Percentiles rank a stretch among this genome's conserved stretches.
phyloP scores from a whole-genome alignment of 2,113 vertebrate genomes.

The Pteropus alecto region DNA sequence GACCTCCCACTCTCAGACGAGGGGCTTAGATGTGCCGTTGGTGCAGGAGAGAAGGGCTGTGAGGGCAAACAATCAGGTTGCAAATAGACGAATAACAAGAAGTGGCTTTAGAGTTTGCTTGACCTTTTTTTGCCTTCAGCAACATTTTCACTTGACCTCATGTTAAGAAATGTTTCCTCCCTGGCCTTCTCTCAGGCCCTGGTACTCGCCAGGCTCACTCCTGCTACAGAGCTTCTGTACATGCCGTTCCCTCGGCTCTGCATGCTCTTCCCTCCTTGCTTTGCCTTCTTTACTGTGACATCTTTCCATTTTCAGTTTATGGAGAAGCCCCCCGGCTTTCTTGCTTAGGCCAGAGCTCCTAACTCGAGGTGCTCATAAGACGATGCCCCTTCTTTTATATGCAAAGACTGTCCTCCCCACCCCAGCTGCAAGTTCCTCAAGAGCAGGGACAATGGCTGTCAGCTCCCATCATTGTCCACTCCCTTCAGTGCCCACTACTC shows the following conservation, averaged over 20 bases:
- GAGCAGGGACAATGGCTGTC: neutral
- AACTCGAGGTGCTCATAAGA: neutral
- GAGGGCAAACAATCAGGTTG: slow-evolving; percentile 10
- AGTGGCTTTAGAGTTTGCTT: slow-evolving; percentile 39
- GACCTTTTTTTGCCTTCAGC: slow-evolving; percentile 37
- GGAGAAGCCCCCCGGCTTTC: neutral
- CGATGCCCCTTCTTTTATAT: neutral
- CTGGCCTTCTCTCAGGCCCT: neutral
- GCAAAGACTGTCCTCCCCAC: neutral
- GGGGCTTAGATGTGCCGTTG: neutral
- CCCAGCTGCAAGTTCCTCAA: neutral
- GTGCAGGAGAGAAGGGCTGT: neutral
- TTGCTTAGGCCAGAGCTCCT: neutral
- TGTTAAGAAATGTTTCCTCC: neutral
- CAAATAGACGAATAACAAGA: slow-evolving; percentile 9
- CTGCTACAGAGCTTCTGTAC: neutral
- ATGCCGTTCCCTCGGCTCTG: fast-evolving
- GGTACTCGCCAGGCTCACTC: neutral
- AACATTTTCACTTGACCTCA: slow-evolving; percentile 41
- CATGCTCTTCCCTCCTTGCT: neutral
- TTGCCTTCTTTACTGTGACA: neutral
- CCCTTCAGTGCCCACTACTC: neutral
- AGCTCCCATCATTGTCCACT: neutral
- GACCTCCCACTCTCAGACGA: slow-evolving; percentile 63
- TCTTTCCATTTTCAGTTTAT: neutral